phyloP scores from a whole-genome alignment of 2,113 vertebrate genomes.

The Poeciliopsis turrubarensis region DNA sequence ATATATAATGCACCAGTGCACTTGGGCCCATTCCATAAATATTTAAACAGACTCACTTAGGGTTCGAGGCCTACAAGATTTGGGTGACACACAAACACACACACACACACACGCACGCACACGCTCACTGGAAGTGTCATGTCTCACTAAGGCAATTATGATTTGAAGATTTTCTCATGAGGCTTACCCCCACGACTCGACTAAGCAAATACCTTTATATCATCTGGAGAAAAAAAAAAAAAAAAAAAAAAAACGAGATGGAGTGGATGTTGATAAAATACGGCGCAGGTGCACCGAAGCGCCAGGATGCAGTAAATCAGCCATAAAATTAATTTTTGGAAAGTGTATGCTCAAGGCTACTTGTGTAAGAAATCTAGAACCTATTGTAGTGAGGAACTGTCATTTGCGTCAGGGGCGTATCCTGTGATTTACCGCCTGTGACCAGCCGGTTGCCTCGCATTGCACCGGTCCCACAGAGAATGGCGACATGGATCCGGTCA shows the following conservation, averaged over 20 bases:
- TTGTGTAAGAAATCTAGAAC: conserved; percentile 58
- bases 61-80: too few species aligned
- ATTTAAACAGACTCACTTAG: neutral
- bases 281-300: conserved; percentile 58
- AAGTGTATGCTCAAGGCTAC: conserved; percentile 43
- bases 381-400: conserved; percentile 53
- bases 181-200: conserved; percentile 19
- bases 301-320: conserved; percentile 72
- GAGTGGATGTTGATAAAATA: conserved; percentile 69
- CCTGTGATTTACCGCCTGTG: conserved; percentile 39
- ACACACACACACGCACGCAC: neutral
- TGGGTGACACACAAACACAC: neutral
- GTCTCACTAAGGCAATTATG: conserved; percentile 40
- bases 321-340: conserved; percentile 78
- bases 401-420: conserved; percentile 23
- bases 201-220: conserved; percentile 35
- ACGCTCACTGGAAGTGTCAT: neutral
- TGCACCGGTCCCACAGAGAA: conserved; percentile 39
- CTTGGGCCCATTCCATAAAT: neutral
- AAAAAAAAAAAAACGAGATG: conserved; percentile 51
- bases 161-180: conserved; percentile 18
- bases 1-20: neutral
- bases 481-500: too few species aligned
- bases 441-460: conserved; percentile 21
- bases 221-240: conserved; percentile 33